Base-by-base conservation (phyloP, 2,113 vertebrate genomes). In the Speoplatyrhinus poulsoni region DNA sequence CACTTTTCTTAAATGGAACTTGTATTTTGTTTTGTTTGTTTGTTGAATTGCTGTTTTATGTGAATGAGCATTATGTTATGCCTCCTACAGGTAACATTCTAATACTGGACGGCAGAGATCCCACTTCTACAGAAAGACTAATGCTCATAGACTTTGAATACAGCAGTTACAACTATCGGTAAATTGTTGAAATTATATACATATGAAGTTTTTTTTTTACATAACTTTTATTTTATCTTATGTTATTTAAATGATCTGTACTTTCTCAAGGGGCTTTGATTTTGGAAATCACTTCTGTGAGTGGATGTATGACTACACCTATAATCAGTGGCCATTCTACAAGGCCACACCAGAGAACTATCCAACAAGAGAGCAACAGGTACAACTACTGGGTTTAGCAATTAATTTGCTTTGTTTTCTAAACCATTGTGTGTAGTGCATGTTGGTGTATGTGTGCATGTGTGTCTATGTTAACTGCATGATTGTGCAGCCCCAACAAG, bases 131-230 rank as follows among this genome's bases (percentile, higher is more conserved):
- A 0, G 94, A 96, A 11, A 92, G 73, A 52, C 93, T 98, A 33
- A 98, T 98, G 96, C 90, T 98, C 46, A 97, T 98, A 1, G 96
- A 98, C 86, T 98, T 98, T 26, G 96, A 98, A 76, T 98, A 98
- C 90, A 98, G 96, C 93, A 96, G 96, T 81, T 98, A 98, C 71
- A 98, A 98, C 87, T 97, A 97, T 91, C 93, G 96, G 95, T 96
- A 69, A 87, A 4, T 65, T 1, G 5, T 11, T 16, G 1, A 48
- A 26, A 13, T 16, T 60, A 17, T 46, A 12, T 26, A 7, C 33
- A 15, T 12, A 36, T 26, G 1, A 17, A 56, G 13, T 10, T 17
- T 56, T 56, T 56, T 56, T 56, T 56, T 16, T 17, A 16, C 17
- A 17, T 56, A 56, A 56, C n/a, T 4, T 16, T 56, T 17, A 10